Percentiles rank a stretch among this genome's conserved stretches.
phyloP scores from a whole-genome alignment of 2,797 vertebrate species.

The Nothura maculosa region DNA sequence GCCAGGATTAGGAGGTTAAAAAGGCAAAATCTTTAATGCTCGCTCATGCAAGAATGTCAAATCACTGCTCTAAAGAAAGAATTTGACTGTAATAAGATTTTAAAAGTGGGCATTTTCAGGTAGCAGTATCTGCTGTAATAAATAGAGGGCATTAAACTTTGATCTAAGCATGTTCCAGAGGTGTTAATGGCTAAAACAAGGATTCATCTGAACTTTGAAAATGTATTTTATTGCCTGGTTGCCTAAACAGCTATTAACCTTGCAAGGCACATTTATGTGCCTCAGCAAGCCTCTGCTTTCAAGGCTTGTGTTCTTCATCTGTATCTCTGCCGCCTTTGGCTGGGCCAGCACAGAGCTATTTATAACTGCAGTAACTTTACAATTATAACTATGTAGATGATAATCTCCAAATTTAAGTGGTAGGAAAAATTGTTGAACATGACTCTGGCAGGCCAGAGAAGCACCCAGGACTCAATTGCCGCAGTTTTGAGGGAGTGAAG shows the following conservation, averaged over 20 bases:
- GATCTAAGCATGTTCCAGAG: constrained; percentile 54
- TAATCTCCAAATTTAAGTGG: accelerated
- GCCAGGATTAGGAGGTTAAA: constrained; percentile 78
- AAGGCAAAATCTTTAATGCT: constrained; percentile 78
- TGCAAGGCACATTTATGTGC: constrained; percentile 26
- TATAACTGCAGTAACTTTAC: background rate
- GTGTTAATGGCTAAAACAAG: constrained; percentile 31
- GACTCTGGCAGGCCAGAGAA: background rate
- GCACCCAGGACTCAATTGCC: accelerated
- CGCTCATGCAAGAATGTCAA: constrained; percentile 77
- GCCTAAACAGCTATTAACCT: constrained; percentile 62
- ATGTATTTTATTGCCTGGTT: constrained; percentile 59
- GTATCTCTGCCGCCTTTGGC: constrained; percentile 9
- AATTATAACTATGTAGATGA: background rate
- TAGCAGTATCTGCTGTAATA: constrained; percentile 62
- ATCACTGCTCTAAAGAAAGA: constrained; percentile 72
- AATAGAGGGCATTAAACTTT: constrained; percentile 75
- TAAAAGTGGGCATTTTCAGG: constrained; percentile 71
- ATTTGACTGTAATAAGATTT: constrained; percentile 78
- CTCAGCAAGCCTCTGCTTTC: background rate
- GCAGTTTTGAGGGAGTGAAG: accelerated
- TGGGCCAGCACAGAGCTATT: background rate
- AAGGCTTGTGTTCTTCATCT: constrained; percentile 2
- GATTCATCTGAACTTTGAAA: constrained; percentile 55
- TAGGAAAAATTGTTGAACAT: accelerated